phyloP scores from a whole-genome alignment of 2,888 invertebrate species.

The Drosophila quinaria region DNA sequence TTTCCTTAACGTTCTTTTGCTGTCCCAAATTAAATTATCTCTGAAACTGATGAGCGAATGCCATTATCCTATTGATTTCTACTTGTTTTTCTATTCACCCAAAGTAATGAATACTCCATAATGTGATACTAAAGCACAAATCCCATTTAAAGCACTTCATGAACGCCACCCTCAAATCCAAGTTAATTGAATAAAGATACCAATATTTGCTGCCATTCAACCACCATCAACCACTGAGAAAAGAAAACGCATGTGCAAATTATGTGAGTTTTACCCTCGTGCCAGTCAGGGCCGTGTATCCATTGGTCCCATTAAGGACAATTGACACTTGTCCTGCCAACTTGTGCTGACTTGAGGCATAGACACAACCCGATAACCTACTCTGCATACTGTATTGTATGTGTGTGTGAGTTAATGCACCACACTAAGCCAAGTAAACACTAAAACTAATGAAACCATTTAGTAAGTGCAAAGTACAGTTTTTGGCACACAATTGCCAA shows the following conservation, averaged over 20 bases:
- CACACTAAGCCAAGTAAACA: slow-evolving; percentile 60
- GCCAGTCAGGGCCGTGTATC: not conserved
- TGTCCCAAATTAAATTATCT: slow-evolving; percentile 62
- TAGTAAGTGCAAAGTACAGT: slow-evolving; percentile 63
- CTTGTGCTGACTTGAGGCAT: slow-evolving; percentile 4
- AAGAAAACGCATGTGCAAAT: slow-evolving; percentile 53
- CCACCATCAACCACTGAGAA: slow-evolving; percentile 23
- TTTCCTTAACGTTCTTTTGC: not conserved
- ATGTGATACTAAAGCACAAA: slow-evolving; percentile 40
- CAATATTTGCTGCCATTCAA: slow-evolving; percentile 3
- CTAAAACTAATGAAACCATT: slow-evolving; percentile 79
- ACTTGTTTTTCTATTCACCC: slow-evolving; percentile 16
- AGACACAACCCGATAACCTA: slow-evolving; percentile 13
- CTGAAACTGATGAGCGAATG: slow-evolving; percentile 11
- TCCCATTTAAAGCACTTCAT: slow-evolving; percentile 43
- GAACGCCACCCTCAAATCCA: slow-evolving; percentile 50
- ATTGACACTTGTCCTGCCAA: slow-evolving; percentile 71
- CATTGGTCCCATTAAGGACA: slow-evolving; percentile 48
- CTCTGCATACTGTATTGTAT: slow-evolving; percentile 6
- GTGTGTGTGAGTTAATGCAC: not conserved
- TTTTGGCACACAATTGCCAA: slow-evolving; percentile 27
- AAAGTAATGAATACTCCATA: slow-evolving; percentile 27
- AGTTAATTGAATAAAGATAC: slow-evolving; percentile 67
- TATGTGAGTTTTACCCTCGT: slow-evolving; percentile 61
- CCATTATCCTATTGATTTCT: slow-evolving; percentile 56